Percentiles rank a stretch among this genome's conserved stretches.
phyloP scores from a whole-genome alignment of 2,797 vertebrate species.

The Furcifer pardalis region DNA sequence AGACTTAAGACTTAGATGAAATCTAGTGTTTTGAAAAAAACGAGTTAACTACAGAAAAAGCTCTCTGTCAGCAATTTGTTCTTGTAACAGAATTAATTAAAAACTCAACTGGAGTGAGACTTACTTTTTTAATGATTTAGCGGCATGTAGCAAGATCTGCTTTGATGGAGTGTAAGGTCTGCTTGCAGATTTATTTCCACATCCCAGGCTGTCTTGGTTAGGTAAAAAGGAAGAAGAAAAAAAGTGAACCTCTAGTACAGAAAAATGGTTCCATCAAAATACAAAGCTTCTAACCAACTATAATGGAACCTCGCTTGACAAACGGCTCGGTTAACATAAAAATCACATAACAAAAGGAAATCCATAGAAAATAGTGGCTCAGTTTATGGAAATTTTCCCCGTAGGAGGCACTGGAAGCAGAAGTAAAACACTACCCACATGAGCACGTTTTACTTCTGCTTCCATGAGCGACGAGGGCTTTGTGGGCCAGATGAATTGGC shows the following conservation, averaged over 20 bases:
- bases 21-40: neutral
- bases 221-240: neutral
- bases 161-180: conserved; percentile 46
- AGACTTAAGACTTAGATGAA: neutral
- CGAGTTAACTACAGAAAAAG: conserved; percentile 11
- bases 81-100: conserved; percentile 41
- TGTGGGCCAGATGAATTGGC: no score
- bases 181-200: conserved; percentile 45
- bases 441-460: no score
- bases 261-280: neutral
- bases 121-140: conserved; percentile 62
- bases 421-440: no score
- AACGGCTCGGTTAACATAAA: no score
- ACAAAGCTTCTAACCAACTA: neutral
- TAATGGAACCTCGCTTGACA: no score
- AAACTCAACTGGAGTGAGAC: conserved; percentile 41
- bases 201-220: conserved; percentile 47
- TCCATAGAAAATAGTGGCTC: no score
- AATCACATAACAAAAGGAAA: no score
- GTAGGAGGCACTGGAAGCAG: no score
- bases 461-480: no score
- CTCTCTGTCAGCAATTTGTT: conserved; percentile 25
- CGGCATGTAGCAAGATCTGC: conserved; percentile 52
- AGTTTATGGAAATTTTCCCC: no score
- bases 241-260: neutral